Conservation (phyloP, 2,888 invertebrate genomes). For the Spodoptera exigua region DNA sequence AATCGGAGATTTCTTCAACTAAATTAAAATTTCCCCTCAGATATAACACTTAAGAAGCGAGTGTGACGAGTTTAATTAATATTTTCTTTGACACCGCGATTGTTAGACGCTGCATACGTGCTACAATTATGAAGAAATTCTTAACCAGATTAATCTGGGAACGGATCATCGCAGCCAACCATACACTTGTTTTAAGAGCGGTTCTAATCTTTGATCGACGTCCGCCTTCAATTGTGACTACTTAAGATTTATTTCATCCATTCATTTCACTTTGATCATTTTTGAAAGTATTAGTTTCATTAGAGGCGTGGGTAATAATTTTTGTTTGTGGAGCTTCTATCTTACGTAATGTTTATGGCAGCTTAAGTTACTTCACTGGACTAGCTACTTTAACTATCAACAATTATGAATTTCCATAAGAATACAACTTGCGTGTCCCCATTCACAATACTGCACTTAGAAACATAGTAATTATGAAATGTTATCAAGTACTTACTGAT, state of each 20-base stretch:
- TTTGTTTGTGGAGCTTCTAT: conserved; percentile 61
- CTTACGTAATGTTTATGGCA: conserved; percentile 61
- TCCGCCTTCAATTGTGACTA: conserved; percentile 62
- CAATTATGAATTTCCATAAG: conserved; percentile 29
- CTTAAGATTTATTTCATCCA: conserved; percentile 65
- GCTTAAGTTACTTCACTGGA: conserved; percentile 42
- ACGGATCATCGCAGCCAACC: conserved; percentile 63
- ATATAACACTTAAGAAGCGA: conserved; percentile 61
- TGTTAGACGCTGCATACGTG: conserved; percentile 56
- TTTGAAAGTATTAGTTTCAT: conserved; percentile 71
- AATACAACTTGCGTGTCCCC: conserved; percentile 29
- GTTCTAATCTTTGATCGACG: conserved; percentile 69
- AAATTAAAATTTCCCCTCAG: conserved; percentile 58
- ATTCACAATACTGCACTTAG: conserved; percentile 47
- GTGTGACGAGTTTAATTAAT: conserved; percentile 61
- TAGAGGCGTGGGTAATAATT: conserved; percentile 61
- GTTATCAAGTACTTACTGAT: conserved; percentile 70
- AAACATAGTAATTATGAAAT: conserved; percentile 50
- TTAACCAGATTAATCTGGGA: conserved; percentile 63
- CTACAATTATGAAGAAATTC: conserved; percentile 67
- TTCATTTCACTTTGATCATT: conserved; percentile 68
- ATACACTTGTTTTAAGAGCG: conserved; percentile 64
- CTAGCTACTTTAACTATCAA: conserved; percentile 40
- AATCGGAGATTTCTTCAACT: conserved; percentile 54
- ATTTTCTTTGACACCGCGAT: conserved; percentile 61